A percentile compares a stretch with the other conserved stretches of the same genome.
phyloP scores from a whole-genome alignment of 2,797 vertebrate species.

The Lindbergichthys nudifrons region DNA sequence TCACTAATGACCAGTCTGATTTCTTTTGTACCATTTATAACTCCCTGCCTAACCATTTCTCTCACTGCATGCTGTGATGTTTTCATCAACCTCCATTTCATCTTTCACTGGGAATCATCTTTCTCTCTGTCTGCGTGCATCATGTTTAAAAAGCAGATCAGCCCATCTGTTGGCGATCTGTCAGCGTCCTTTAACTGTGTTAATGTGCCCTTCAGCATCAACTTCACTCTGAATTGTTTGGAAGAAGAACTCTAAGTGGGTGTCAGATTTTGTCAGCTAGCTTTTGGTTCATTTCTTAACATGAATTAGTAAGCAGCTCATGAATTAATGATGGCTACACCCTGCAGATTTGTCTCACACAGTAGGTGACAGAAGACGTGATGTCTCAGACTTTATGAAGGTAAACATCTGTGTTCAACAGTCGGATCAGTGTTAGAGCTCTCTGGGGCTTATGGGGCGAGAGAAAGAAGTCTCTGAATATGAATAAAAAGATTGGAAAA shows the following conservation, averaged over 20 bases:
- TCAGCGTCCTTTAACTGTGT: constrained; percentile 71
- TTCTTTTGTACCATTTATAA: not conserved
- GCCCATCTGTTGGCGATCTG: constrained; percentile 74
- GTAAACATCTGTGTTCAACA: constrained; percentile 60
- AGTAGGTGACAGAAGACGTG: constrained; percentile 31
- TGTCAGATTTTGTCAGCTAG: constrained; percentile 48
- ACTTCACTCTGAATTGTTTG: constrained; percentile 57
- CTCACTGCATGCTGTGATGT: constrained; percentile 47
- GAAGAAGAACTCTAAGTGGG: constrained; percentile 51
- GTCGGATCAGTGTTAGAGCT: constrained; percentile 21
- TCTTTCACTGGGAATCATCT: constrained; percentile 50
- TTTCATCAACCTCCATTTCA: constrained; percentile 51
- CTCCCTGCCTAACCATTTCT: not conserved
- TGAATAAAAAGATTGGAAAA: constrained; percentile 49
- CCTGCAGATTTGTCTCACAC: constrained; percentile 40
- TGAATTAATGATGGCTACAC: constrained; percentile 40
- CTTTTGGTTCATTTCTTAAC: constrained; percentile 44
- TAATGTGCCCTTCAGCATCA: constrained; percentile 55
- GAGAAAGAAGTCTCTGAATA: constrained; percentile 40
- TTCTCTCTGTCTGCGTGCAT: constrained; percentile 62
- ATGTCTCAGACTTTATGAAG: constrained; percentile 57
- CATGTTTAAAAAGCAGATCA: constrained; percentile 57
- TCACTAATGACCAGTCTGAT: constrained; percentile 14
- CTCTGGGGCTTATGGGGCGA: constrained; percentile 26
- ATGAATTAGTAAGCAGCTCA: constrained; percentile 45